Evolutionary conservation across 2,888 invertebrate species (phyloP).

Genomic region (Eurois occulta): DNA sequence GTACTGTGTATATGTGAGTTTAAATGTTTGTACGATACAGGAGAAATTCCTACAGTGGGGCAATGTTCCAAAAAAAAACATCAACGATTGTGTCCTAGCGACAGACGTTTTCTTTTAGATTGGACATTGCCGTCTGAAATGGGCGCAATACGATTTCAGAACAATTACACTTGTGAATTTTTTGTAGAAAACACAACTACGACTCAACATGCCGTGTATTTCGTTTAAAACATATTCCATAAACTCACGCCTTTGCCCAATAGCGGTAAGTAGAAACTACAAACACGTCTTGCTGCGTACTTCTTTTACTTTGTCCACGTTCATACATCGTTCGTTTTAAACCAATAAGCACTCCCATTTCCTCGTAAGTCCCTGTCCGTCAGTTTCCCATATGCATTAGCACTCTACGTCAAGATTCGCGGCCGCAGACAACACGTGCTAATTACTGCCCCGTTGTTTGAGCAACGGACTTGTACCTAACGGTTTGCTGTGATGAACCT

Average conservation of each 20-base stretch:
- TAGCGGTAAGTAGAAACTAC: neutral
- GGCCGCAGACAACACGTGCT: constrained; percentile 32
- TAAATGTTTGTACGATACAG: neutral
- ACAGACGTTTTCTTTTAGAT: too few relatives aligned
- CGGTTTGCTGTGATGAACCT: constrained; percentile 22
- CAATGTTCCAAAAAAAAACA: too few relatives aligned
- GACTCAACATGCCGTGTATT: too few relatives aligned
- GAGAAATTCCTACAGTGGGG: neutral
- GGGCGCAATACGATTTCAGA: too few relatives aligned
- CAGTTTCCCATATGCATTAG: constrained; percentile 55
- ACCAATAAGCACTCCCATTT: constrained; percentile 16
- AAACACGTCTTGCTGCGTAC: too few relatives aligned
- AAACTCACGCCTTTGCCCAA: neutral
- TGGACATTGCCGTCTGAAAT: neutral
- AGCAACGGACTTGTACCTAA: constrained; percentile 44
- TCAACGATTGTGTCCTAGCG: too few relatives aligned
- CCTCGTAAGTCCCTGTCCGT: constrained; percentile 10
- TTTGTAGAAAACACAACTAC: neutral
- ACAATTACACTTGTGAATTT: neutral
- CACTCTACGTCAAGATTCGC: constrained; percentile 46
- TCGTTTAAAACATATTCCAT: neutral
- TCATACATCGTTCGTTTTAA: neutral
- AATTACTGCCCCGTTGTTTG: constrained; percentile 55
- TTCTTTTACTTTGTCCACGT: neutral
- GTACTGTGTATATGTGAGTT: neutral